phyloP scores from a whole-genome alignment of 2,888 invertebrate genomes.

The Caenorhabditis doughertyi region DNA sequence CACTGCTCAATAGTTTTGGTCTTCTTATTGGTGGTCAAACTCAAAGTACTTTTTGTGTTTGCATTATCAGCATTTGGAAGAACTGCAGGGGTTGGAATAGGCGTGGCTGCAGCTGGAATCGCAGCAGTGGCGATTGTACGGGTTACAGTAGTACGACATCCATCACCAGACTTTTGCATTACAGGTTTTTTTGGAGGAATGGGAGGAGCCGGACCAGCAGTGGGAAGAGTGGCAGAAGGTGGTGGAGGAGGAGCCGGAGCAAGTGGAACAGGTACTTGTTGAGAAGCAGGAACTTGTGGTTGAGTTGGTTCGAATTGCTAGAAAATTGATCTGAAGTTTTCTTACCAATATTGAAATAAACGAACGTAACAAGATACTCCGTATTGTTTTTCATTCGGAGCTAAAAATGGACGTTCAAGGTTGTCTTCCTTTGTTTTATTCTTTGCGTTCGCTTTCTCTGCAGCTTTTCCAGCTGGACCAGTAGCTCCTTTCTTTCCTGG shows the following conservation, averaged over 20 bases:
- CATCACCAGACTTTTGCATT: not conserved
- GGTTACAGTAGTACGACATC: not conserved
- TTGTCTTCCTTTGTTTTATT: slow-evolving; percentile 14
- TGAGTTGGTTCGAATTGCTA: slow-evolving; percentile 21
- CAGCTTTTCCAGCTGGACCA: slow-evolving; percentile 1
- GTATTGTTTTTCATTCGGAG: slow-evolving; percentile 48
- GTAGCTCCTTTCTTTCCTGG: slow-evolving; percentile 10
- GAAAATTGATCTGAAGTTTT: not conserved
- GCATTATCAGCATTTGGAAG: not conserved
- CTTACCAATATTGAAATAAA: not conserved
- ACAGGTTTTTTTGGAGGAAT: not conserved
- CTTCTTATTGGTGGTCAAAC: not conserved
- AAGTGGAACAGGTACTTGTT: not conserved
- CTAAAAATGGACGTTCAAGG: slow-evolving; percentile 23
- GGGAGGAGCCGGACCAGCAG: not conserved
- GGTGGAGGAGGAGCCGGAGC: not conserved
- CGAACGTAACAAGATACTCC: slow-evolving; percentile 46
- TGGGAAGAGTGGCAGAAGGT: not conserved
- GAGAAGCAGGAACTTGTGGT: not conserved
- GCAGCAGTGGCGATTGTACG: not conserved
- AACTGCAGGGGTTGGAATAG: not conserved
- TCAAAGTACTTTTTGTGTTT: slow-evolving; percentile 25
- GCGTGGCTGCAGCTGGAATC: not conserved
- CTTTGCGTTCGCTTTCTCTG: slow-evolving; percentile 1
- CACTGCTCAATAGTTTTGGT: slow-evolving; percentile 7